Evolutionary conservation across 2,888 invertebrate species (phyloP), one percentile per base, ranked within the genome.

Genomic region (Malthinus flaveolus): DNA sequence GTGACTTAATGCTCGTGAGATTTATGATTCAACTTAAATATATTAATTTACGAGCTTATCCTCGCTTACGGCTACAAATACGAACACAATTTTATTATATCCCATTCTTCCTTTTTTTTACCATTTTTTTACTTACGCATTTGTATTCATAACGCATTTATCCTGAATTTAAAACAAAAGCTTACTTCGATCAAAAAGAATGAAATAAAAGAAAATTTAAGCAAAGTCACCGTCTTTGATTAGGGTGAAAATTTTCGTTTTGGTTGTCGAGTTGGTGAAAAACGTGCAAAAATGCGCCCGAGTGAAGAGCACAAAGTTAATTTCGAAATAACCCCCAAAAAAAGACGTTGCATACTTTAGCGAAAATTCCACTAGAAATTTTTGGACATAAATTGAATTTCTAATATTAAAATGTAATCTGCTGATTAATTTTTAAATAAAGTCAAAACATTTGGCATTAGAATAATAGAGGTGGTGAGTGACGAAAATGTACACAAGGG

Each of bases 1-100:
- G 75, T 77, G 77, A 77, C 77, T 78, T 78, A 78, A 78, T 78
- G 77, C 76, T 75, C 71, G 51, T 66, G 73, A 76, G 77, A 78
- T 78, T 78, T 78, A 78, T 75, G 75, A 69, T 68, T 70, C 71
- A 70, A 75, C 73, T 78, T 77, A 76, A 77, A 77, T 78, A 75
- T 77, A 78, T 78, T 78, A 78, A 78, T 78, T 77, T 78, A 78
- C 75, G 77, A 73, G 73, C 70, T 69, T 73, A 75, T 73, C 73
- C 75, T 71, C 65, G 72, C 75, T 67, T 61, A 53, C 55, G 72
- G 76, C 74, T 61, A 61, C 56, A 61, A 56, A 61, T 54, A 50
- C 54, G 57, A 56, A 61, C 53, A 56, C 46, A 49, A 46, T 61
- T 56, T 61, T 61, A 61, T 56, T 61, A 53, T 57, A 49, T 57